Base-by-base conservation (phyloP, 2,797 vertebrate species). In the Hyperoplus lanceolatus region DNA sequence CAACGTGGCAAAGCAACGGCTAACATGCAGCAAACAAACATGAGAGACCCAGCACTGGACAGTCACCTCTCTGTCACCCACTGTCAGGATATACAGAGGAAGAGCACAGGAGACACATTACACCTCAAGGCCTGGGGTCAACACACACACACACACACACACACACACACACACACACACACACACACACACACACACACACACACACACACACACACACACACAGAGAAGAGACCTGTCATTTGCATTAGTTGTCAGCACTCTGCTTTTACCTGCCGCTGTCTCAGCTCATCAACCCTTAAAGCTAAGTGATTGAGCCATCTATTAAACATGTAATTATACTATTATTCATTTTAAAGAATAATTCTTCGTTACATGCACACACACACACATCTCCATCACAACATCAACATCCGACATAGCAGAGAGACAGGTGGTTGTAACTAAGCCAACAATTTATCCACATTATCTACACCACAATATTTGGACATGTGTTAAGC, bases 31-130 rank as follows among this genome's bases (percentile, higher is more conserved):
- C 73, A 58, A 29, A 29, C 29, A 29, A 29, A 29, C 29, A 29
- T 29, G 29, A 29, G 29, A 29, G 29, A 29, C 29, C 29, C 29
- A 29, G 29, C 29, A 29, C 29, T 29, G 29, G 29, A n/a, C 11
- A 46, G 79, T 80, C 84, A 84, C 73, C 60, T 83, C 63, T 84
- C 65, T 81, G 83, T 87, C 87, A 81, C n/a, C 70, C 71, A 29
- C 72, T 48, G 79, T 86, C 80, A 85, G 76, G 39, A 43, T 11
- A 1, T 12, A 38, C 43, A 12, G 55, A 78, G 57, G 62, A 62
- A 50, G 72, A 78, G 63, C 43, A 64, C 3, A 66, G 77, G 64
- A 81, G 87, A 87, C 71, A 38, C 72, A 18, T 85, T 49, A 73
- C 62, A 87, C 80, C 82, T 84, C 74, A 54, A 80, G 86, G 90